Percentiles rank a stretch among this genome's conserved stretches.
Evolutionary conservation across 37 sponge, comb jelly and placozoan genomes (phyloP).

Genomic region (Hexactinellida sp.): DNA sequence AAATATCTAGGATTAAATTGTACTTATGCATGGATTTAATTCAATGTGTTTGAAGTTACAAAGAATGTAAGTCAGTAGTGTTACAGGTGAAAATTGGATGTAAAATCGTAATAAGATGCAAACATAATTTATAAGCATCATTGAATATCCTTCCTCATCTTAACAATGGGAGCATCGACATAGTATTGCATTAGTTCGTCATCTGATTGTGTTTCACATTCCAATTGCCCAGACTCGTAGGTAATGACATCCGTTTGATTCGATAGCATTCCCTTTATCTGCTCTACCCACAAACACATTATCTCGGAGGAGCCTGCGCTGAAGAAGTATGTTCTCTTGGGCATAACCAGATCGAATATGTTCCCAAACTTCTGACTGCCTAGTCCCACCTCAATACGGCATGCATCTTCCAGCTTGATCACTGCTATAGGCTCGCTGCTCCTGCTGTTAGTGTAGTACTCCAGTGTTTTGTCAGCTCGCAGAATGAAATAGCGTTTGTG

Average conservation of each 20-base stretch:
- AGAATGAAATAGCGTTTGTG: conserved; percentile 12
- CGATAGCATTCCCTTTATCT: neutral
- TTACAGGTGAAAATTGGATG: no score
- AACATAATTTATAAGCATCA: no score
- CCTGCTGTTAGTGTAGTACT: neutral
- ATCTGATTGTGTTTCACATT: neutral
- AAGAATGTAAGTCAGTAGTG: no score
- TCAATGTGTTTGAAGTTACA: no score
- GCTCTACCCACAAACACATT: neutral
- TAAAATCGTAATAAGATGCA: no score
- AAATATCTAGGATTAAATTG: no score
- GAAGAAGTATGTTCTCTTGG: neutral
- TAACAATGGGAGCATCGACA: no score
- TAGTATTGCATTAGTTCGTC: neutral
- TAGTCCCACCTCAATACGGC: neutral
- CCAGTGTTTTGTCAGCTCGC: conserved; percentile 8
- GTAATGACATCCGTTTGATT: neutral
- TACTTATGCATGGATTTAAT: no score
- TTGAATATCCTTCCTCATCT: no score
- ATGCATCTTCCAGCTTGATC: neutral
- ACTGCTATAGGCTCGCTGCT: neutral
- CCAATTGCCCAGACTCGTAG: neutral
- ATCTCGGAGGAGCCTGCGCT: neutral
- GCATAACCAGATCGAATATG: neutral
- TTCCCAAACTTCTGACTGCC: neutral